phyloP scores from a whole-genome alignment of 2,888 invertebrate genomes.

The Chamaedrilus cognettii region DNA sequence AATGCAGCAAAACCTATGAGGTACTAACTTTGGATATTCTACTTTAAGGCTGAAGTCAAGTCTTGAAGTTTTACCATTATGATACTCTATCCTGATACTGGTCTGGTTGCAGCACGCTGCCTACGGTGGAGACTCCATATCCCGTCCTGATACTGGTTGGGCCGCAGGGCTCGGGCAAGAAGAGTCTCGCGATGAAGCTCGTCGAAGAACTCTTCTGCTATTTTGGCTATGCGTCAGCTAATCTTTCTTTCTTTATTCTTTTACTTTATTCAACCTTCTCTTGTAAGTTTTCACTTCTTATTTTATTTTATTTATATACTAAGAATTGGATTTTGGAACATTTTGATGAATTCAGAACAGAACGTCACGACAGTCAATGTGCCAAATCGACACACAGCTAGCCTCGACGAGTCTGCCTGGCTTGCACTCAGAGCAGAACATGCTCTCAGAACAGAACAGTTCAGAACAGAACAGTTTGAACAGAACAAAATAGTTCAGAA shows the following conservation, averaged over 20 bases:
- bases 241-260: no score
- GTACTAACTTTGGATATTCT: no score
- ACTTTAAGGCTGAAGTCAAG: background rate
- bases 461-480: no score
- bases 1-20: no score
- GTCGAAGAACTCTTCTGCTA: slow-evolving; percentile 59
- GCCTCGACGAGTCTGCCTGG: no score
- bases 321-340: no score
- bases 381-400: no score
- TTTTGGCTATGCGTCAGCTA: slow-evolving; percentile 56
- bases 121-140: slow-evolving; percentile 58
- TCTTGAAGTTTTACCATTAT: background rate
- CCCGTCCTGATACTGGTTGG: slow-evolving; percentile 59
- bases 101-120: slow-evolving; percentile 51
- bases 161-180: slow-evolving; percentile 58
- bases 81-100: background rate
- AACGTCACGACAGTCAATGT: no score
- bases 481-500: no score
- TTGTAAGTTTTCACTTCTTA: background rate
- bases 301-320: background rate
- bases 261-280: background rate
- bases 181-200: slow-evolving; percentile 54
- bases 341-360: no score
- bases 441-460: no score
- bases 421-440: no score